phyloP scores from a whole-genome alignment of 1,140 invertebrate species.

The Caenorhabditis briggsae region DNA sequence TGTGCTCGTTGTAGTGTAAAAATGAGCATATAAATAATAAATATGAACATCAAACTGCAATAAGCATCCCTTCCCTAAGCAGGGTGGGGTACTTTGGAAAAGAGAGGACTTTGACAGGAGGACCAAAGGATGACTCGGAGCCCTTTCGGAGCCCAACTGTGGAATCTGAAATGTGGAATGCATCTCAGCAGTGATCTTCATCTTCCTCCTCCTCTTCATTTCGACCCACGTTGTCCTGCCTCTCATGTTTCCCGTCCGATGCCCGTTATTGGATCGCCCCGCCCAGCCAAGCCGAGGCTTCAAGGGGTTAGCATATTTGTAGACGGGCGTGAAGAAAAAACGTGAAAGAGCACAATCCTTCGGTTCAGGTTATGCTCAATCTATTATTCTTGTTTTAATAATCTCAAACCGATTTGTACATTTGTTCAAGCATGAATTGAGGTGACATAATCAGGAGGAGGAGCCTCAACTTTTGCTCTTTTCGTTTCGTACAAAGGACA shows the following conservation, averaged over 20 bases:
- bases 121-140: neutral
- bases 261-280: slow-evolving; percentile 56
- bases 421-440: slow-evolving; percentile 43
- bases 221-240: slow-evolving; percentile 46
- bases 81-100: neutral
- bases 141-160: neutral
- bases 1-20: slow-evolving; percentile 47
- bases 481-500: slow-evolving; percentile 1
- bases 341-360: slow-evolving; percentile 6
- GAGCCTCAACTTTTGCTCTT: neutral
- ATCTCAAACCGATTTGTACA: slow-evolving; percentile 31
- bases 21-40: slow-evolving; percentile 54
- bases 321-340: slow-evolving; percentile 35
- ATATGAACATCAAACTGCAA: slow-evolving; percentile 39
- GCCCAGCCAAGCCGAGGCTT: neutral
- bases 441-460: slow-evolving; percentile 40
- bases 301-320: slow-evolving; percentile 29
- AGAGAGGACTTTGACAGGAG: neutral
- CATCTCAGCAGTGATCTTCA: slow-evolving; percentile 45
- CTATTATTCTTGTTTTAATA: slow-evolving; percentile 54
- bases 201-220: slow-evolving; percentile 35
- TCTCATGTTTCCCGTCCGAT: slow-evolving; percentile 21
- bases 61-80: slow-evolving; percentile 5
- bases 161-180: slow-evolving; percentile 37
- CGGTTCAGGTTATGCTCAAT: slow-evolving; percentile 48